These are phyloP conservation scores for Phrynocephalus guinanensis DNA, from an alignment of 2,797 vertebrate species.

Conservation along the genomic window DNA sequence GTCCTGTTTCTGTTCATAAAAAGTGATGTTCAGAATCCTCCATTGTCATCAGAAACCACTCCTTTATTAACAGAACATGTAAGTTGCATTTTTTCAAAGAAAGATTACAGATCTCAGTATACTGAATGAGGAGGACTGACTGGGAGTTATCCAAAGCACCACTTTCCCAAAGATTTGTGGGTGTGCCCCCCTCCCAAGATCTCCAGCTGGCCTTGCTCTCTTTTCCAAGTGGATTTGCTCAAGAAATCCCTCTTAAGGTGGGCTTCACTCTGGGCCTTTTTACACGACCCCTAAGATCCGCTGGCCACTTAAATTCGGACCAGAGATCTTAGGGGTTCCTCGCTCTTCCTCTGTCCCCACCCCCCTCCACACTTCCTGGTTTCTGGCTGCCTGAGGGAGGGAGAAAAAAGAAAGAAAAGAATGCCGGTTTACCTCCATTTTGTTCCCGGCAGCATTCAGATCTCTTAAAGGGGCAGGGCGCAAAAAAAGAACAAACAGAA, in stretches of 20 bases:
- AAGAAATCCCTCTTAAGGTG: background rate
- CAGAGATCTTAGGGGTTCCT: too few relatives aligned
- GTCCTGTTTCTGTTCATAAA: slow-evolving; percentile 91
- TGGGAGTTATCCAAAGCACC: background rate
- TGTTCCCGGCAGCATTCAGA: too few relatives aligned
- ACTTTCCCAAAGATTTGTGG: background rate
- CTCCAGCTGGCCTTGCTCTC: background rate
- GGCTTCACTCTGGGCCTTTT: too few relatives aligned
- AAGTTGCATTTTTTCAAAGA: slow-evolving; percentile 66
- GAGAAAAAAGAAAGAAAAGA: too few relatives aligned
- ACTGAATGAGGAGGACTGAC: slow-evolving; percentile 11
- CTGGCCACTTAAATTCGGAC: too few relatives aligned
- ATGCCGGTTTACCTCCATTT: too few relatives aligned
- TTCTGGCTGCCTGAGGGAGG: too few relatives aligned
- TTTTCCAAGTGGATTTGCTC: background rate
- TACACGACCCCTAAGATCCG: too few relatives aligned
- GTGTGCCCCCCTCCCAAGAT: background rate
- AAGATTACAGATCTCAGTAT: background rate
- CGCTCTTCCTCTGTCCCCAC: too few relatives aligned
- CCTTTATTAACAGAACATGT: slow-evolving; percentile 84
- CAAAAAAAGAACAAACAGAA: too few relatives aligned
- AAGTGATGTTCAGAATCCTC: slow-evolving; percentile 78
- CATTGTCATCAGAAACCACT: slow-evolving; percentile 65
- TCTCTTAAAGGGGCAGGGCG: too few relatives aligned
- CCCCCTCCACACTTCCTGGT: too few relatives aligned